These are phyloP conservation scores for Crotophaga sulcirostris DNA, from an alignment of 2,113 vertebrate species.

Conservation along the genomic window DNA sequence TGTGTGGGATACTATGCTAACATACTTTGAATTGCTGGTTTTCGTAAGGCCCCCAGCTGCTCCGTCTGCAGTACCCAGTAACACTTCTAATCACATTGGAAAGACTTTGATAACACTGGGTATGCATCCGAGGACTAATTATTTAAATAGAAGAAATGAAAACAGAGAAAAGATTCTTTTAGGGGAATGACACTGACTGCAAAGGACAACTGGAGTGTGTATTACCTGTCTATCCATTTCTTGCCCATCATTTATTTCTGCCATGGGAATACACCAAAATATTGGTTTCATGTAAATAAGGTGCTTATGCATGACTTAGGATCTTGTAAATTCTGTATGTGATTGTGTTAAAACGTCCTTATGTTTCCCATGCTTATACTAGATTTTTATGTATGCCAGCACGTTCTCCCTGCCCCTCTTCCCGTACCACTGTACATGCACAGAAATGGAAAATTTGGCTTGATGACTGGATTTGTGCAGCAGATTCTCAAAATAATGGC, in stretches of 20 bases:
- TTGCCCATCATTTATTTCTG: slow-evolving; percentile 43
- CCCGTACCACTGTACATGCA: not conserved
- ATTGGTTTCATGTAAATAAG: slow-evolving; percentile 57
- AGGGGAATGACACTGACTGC: slow-evolving; percentile 20
- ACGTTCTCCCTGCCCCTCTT: not conserved
- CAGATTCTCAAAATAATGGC: not conserved
- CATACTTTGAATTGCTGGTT: slow-evolving; percentile 43
- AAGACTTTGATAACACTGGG: slow-evolving; percentile 4
- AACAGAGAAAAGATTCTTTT: slow-evolving; percentile 22
- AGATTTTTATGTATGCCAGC: not conserved
- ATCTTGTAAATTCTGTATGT: slow-evolving; percentile 54
- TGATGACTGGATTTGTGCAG: not conserved
- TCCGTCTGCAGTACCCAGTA: slow-evolving; percentile 34
- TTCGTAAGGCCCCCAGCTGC: slow-evolving; percentile 41
- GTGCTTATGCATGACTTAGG: slow-evolving; percentile 35
- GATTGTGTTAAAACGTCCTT: slow-evolving; percentile 47
- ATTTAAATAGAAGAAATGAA: slow-evolving; percentile 53
- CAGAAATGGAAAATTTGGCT: not conserved
- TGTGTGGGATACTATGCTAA: slow-evolving; percentile 36
- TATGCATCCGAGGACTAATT: slow-evolving; percentile 13
- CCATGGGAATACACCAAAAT: slow-evolving; percentile 44
- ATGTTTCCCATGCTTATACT: slow-evolving; percentile 34
- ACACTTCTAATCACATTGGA: slow-evolving; percentile 14
- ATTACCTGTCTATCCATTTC: slow-evolving; percentile 31
- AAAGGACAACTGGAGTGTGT: slow-evolving; percentile 41